These are phyloP conservation scores for Ceratosolen solmsi DNA, from an alignment of 1,140 invertebrate species.

Conservation along the genomic window DNA sequence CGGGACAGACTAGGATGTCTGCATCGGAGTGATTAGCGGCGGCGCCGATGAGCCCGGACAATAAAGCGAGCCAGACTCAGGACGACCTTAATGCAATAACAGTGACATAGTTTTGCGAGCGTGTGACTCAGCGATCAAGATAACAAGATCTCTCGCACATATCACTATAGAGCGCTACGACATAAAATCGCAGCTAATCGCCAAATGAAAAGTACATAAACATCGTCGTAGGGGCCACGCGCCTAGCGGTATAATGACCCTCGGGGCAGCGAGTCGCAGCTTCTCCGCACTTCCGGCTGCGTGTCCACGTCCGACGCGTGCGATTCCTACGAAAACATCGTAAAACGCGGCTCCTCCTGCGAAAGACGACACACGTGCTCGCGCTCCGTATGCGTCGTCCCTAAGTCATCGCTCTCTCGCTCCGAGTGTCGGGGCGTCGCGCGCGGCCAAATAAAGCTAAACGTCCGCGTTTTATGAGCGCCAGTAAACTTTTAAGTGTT, in stretches of 20 bases:
- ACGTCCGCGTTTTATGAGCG: constrained; percentile 69
- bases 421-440: constrained; percentile 46
- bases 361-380: neutral
- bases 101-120: neutral
- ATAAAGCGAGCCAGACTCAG: neutral
- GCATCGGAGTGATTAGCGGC: neutral
- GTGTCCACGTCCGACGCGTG: constrained; percentile 11
- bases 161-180: no score
- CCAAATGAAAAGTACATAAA: constrained; percentile 43
- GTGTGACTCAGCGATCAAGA: constrained; percentile 7
- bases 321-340: constrained; percentile 42
- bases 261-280: neutral
- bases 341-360: constrained; percentile 20
- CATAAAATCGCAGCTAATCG: constrained; percentile 30
- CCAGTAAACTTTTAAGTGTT: constrained; percentile 75
- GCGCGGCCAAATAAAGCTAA: constrained; percentile 70
- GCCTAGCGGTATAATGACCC: constrained; percentile 18
- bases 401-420: constrained; percentile 43
- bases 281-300: constrained; percentile 2
- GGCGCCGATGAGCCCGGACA: neutral
- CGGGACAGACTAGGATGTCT: neutral
- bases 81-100: neutral
- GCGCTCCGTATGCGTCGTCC: constrained; percentile 2
- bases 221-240: neutral
- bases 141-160: constrained; percentile 4